These are phyloP conservation scores for Diachasma alloeum DNA, from an alignment of 1,140 invertebrate genomes.

Conservation along the genomic window DNA sequence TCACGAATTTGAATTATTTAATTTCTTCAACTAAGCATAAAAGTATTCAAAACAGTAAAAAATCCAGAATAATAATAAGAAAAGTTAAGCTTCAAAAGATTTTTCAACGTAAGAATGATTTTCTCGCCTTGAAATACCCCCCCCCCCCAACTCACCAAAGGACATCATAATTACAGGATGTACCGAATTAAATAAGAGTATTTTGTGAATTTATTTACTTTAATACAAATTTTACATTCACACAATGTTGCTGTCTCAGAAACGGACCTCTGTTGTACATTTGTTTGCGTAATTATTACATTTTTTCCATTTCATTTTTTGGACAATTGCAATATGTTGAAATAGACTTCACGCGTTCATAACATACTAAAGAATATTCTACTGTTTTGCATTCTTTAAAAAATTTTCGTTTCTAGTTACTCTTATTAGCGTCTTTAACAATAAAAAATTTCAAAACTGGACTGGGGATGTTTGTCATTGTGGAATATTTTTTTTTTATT, in stretches of 20 bases:
- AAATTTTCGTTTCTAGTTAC: background rate
- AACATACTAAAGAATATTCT: slow-evolving; percentile 24
- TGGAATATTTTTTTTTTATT: slow-evolving; percentile 2
- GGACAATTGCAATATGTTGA: slow-evolving; percentile 17
- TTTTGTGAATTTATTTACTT: slow-evolving; percentile 61
- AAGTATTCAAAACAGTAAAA: no score
- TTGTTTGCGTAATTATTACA: slow-evolving; percentile 40
- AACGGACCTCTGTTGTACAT: slow-evolving; percentile 46
- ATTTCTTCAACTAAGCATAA: no score
- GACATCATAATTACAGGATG: background rate
- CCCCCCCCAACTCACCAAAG: no score
- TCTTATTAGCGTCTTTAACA: background rate
- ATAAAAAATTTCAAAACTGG: background rate
- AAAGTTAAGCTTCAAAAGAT: no score
- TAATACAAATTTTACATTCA: slow-evolving; percentile 62
- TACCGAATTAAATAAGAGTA: slow-evolving; percentile 47
- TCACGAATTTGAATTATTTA: no score
- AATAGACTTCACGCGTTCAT: slow-evolving; percentile 27
- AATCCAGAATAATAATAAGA: no score
- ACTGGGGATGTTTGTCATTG: slow-evolving; percentile 22
- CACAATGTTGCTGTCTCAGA: slow-evolving; percentile 48
- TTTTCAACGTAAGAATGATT: no score
- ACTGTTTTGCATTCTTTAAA: slow-evolving; percentile 18
- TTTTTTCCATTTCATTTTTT: slow-evolving; percentile 28
- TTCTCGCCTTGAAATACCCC: background rate